Evolutionary conservation across 2,888 invertebrate species (phyloP), one percentile per base, ranked within the genome.

Genomic region (Unio delphinus): DNA sequence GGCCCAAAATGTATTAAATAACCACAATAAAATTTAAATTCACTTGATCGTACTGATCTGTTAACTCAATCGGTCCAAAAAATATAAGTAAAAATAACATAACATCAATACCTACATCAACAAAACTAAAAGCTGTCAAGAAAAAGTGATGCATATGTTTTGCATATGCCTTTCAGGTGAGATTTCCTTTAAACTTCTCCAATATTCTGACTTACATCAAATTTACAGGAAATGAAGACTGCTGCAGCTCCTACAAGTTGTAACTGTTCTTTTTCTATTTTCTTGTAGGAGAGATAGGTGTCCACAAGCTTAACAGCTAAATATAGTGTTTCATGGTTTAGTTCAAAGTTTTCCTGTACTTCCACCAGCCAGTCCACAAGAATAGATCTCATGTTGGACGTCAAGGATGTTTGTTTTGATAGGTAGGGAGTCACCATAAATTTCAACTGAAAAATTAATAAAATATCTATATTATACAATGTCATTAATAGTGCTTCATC

Each of bases 351-450:
- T 79, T 91, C 91, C 91, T 98, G 98, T 17, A 98, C 95, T 89
- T 99, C 98, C 61, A 99, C 98, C 95, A 99, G 95, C 99, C 99
- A 99, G 91, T 99, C 99, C 0, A 99, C 95, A 4, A 99, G 93
- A 30, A 98, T 93, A 0, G 97, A 94, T 64, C 99, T 93, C 96
- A 98, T 98, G 93, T 94, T 94, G 58, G 93, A 92, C 0, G 95
- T 94, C 69, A 99, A 91, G 78, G 94, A 93, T 23, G 93, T 92
- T 91, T 98, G 97, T 15, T 76, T 76, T 91, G 56, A 92, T 91
- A 98, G 94, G 90, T 98, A 99, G 89, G 96, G 95, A 28, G 92
- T 92, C 65, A 97, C 93, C 28, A 90, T 89, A 89, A 96, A 98
- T 18, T 92, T 89, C 1, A 90, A 86, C 93, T 95, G 88, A 20